Percentiles rank a stretch among this genome's conserved stretches.
Conservation (phyloP, 2,797 vertebrate genomes). For the Poeciliopsis infans region DNA sequence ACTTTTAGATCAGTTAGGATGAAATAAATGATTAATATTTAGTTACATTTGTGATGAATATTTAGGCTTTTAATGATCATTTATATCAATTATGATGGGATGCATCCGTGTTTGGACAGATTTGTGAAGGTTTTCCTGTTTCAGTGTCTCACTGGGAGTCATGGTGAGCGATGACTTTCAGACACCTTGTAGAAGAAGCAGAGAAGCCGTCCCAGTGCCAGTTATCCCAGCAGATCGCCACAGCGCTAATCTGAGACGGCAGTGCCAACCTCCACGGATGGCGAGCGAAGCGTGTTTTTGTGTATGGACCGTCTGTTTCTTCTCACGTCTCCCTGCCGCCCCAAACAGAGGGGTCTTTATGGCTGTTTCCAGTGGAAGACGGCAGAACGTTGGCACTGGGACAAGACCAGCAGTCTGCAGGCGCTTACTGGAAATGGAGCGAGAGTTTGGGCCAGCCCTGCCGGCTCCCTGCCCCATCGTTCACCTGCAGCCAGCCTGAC, state of each 20-base stretch:
- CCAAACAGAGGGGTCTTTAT: constrained; percentile 93
- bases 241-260: constrained; percentile 61
- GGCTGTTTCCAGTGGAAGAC: constrained; percentile 76
- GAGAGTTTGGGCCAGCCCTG: constrained; percentile 19
- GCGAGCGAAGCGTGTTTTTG: constrained; percentile 83
- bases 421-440: constrained; percentile 84
- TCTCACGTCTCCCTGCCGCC: constrained; percentile 80
- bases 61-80: background rate
- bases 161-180: constrained; percentile 9
- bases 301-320: constrained; percentile 91
- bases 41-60: background rate
- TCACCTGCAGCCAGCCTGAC: constrained; percentile 9
- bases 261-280: constrained; percentile 67
- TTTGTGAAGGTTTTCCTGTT: background rate
- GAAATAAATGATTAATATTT: background rate
- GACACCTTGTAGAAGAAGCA: background rate
- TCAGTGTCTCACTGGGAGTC: constrained; percentile 6
- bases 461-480: background rate
- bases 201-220: constrained; percentile 31
- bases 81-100: background rate
- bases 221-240: constrained; percentile 39
- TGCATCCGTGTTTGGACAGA: background rate
- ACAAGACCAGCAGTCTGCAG: constrained; percentile 84
- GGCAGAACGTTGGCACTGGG: constrained; percentile 83
- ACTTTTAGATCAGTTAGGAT: background rate